Percentiles rank a stretch among this genome's conserved stretches.
phyloP scores from a whole-genome alignment of 2,113 vertebrate genomes.

The Eptesicus fuscus region DNA sequence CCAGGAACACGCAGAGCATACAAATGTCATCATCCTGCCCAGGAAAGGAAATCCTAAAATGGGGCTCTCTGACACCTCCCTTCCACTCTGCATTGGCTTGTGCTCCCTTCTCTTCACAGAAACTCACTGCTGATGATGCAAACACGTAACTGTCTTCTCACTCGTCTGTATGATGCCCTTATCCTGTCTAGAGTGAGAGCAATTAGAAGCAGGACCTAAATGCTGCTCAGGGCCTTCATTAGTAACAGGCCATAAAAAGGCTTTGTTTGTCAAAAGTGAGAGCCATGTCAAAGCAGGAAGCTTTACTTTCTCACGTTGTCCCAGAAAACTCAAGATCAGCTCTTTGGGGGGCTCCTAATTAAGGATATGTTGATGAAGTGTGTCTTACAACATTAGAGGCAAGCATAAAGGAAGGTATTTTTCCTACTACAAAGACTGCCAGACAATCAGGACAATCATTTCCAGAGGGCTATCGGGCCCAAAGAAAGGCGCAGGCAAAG shows the following conservation, averaged over 20 bases:
- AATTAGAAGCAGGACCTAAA: not conserved
- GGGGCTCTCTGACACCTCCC: not conserved
- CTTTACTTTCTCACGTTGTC: not conserved
- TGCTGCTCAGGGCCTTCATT: not conserved
- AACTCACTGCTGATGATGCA: not conserved
- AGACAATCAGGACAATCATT: not conserved
- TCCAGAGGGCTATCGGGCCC: not conserved
- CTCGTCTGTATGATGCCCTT: not conserved
- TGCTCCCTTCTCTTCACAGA: not conserved
- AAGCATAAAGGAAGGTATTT: not conserved
- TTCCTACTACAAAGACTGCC: not conserved
- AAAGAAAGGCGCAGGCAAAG: not conserved
- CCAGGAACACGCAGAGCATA: not conserved
- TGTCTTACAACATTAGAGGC: not conserved
- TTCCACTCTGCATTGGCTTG: not conserved
- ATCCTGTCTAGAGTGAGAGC: not conserved
- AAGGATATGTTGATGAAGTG: not conserved
- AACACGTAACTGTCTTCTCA: not conserved
- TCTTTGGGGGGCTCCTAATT: not conserved
- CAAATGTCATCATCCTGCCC: not conserved
- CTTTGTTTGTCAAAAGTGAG: slow-evolving; percentile 25
- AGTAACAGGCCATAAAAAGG: not conserved
- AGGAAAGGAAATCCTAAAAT: not conserved
- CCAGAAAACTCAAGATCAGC: not conserved
- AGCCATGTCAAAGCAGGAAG: not conserved